Evolutionary conservation across 2,797 vertebrate species (phyloP).

Genomic region (Loris lydekkerianus): DNA sequence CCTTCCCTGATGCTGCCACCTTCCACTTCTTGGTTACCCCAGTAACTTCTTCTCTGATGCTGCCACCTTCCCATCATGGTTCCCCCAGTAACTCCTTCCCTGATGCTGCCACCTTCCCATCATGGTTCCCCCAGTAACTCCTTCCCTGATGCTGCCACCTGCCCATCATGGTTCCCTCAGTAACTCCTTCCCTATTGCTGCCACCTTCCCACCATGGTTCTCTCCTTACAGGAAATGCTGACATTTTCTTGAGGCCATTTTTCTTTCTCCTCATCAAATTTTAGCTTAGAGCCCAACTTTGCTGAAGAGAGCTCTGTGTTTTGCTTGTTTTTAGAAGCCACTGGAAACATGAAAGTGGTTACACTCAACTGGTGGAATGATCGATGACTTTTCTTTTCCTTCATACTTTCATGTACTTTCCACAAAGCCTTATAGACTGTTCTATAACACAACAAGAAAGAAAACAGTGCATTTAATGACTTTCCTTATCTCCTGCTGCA

Average conservation of each 20-base stretch:
- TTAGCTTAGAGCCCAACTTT: neutral
- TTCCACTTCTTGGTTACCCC: too few species aligned
- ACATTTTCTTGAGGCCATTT: neutral
- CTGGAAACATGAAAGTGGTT: neutral
- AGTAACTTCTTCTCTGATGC: too few species aligned
- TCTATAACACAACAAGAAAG: neutral
- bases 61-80: too few species aligned
- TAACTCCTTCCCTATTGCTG: too few species aligned
- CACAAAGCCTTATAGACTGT: neutral
- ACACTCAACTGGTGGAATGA: neutral
- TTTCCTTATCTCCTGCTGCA: neutral
- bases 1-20: too few species aligned
- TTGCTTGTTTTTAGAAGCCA: neutral
- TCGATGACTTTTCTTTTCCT: neutral
- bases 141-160: too few species aligned
- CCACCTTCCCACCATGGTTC: too few species aligned
- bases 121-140: too few species aligned
- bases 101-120: too few species aligned
- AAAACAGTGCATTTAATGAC: neutral
- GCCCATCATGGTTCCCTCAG: neutral
- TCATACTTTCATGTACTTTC: neutral
- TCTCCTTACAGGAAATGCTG: accelerated
- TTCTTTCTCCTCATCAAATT: neutral
- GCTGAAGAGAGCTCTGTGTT: neutral
- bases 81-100: too few species aligned